Evolutionary conservation across 2,113 vertebrate genomes (phyloP), one percentile per base, ranked within the genome.

Genomic region (Siniperca chuatsi): DNA sequence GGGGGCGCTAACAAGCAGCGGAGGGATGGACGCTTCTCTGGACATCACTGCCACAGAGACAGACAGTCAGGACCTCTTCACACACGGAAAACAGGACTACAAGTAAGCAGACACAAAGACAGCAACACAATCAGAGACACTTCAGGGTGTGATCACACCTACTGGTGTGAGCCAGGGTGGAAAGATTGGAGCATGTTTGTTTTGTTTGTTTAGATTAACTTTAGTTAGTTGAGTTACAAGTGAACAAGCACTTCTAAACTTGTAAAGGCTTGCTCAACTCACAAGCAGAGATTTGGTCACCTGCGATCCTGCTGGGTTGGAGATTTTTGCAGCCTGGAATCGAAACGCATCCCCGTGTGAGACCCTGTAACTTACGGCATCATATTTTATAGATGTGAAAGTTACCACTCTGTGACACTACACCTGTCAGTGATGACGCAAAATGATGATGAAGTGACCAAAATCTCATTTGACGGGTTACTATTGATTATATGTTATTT

Each of bases 61-160:
- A 29, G 97, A 98, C 70, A 23, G 89, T 58, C 96, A 96, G 75
- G 97, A 98, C 76, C 91, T 97, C 55, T 98, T 99, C 93, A 97
- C 96, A 62, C 93, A 95, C 4, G 95, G 96, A 84, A 95, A 90
- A 48, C 94, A 96, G 79, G 97, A 98, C 92, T 98, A 97, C 62
- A 98, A 98, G 98, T 99, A 94, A 90, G 97, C 55, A 0, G 1
- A 4, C 8, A 8, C 76, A 48, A 94, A 60, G 18, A 6, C 6
- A 18, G 16, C 33, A 61, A 6, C 50, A 54, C n/a, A 55, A 15
- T 12, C 18, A 48, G 33, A n/a, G 46, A n/a, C 21, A 12, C 33
- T 8, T 16, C 20, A 46, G 35, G 16, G 52, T 62, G 70, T 68
- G 35, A 75, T 5, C 68, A 25, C 61, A 61, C 42, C 12, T 52